Base-by-base conservation (phyloP, 2,888 invertebrate species). In the Chloroclysta siterata region DNA sequence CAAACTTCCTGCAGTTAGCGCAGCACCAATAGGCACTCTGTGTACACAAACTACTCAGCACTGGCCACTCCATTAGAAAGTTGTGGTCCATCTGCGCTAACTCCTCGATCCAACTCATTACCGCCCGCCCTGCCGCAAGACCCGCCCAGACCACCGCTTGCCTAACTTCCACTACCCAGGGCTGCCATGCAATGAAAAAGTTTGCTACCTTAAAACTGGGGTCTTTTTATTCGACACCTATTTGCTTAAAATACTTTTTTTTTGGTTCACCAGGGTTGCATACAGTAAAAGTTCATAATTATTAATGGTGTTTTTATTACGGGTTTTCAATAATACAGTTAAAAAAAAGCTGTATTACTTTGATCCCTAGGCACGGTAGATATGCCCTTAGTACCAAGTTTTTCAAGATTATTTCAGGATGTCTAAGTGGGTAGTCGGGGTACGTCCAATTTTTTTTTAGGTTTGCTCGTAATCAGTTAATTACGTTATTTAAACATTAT, bases 121-220 rank as follows among this genome's bases (percentile, higher is more conserved):
- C 85, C 80, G 79, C 75, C 77, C 77, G 78, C 75, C 76, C 74
- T 73, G 78, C 70, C 89, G 70, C 85, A 90, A 89, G 90, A 85
- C 87, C 88, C 87, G 88, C 88, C 88, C 87, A 74, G 76, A 72
- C 73, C 74, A 72, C 80, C 83, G 77, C 79, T 78, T 77, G 78
- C 79, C 84, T 82, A 87, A 87, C 88, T 87, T 87, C 78, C 74
- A 72, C 36, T 39, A 10, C 46, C 46, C 61, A 82, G 81, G 81
- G 81, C 51, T 77, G 77, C 54, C 73, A 61, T 47, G 39, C 44
- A 53, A 53, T 50, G 42, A 65, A 59, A 58, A 64, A 60, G 48
- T 56, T n/a, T 42, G 41, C 11, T 44, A 57, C 59, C 67, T 70
- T 47, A 57, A 53, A 41, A 53, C 14, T 29, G 10, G 51, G 8